phyloP scores from a whole-genome alignment of 2,888 invertebrate genomes.

The Poecilus cupreus region DNA sequence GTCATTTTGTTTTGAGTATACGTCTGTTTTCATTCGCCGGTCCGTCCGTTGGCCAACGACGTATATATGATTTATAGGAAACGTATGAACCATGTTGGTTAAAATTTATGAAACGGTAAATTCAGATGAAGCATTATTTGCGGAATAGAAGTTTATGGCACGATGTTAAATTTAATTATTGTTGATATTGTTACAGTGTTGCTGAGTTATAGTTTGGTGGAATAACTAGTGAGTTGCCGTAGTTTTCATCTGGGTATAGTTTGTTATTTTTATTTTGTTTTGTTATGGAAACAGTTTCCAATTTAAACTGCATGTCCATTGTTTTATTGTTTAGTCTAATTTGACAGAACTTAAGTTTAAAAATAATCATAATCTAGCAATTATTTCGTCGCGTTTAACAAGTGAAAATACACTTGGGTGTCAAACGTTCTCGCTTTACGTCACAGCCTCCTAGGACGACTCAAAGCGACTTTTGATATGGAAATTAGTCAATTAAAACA shows the following conservation, averaged over 20 bases:
- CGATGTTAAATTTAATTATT: slow-evolving; percentile 17
- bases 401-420: slow-evolving; percentile 5
- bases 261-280: too few species aligned
- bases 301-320: too few species aligned
- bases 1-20: slow-evolving; percentile 27
- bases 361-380: too few species aligned
- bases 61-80: background rate
- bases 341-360: too few species aligned
- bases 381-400: background rate
- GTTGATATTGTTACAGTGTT: background rate
- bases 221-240: too few species aligned
- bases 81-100: background rate
- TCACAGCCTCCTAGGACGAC: background rate
- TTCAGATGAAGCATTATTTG: slow-evolving; percentile 4
- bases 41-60: slow-evolving; percentile 8
- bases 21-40: slow-evolving; percentile 22
- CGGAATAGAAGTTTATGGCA: background rate
- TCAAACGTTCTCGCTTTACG: slow-evolving; percentile 18
- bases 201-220: too few species aligned
- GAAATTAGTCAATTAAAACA: slow-evolving; percentile 51
- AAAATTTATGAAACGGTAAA: slow-evolving; percentile 17
- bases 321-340: too few species aligned
- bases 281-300: too few species aligned
- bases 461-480: slow-evolving; percentile 52
- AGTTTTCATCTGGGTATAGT: too few species aligned